Percentiles rank a stretch among this genome's conserved stretches.
phyloP scores from a whole-genome alignment of 2,113 vertebrate genomes.

The Anoura caudifer region DNA sequence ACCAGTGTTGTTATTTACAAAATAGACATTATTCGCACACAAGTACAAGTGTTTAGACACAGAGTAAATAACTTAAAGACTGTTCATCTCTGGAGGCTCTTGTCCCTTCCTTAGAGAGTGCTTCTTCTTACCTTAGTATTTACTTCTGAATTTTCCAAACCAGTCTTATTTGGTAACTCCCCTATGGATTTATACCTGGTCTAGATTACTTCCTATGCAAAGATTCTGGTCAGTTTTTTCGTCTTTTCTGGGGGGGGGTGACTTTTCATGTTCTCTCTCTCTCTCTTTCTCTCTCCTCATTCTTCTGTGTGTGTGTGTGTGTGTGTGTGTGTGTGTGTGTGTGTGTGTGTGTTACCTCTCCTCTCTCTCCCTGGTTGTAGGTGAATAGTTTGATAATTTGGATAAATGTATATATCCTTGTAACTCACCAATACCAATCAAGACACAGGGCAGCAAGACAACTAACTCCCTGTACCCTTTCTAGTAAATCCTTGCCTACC shows the following conservation, averaged over 20 bases:
- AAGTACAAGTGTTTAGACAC: neutral
- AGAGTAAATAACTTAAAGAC: neutral
- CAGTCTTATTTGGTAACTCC: neutral
- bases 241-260: neutral
- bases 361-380: neutral
- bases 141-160: neutral
- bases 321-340: no score
- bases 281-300: neutral
- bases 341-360: neutral
- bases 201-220: neutral
- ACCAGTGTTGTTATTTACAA: neutral
- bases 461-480: neutral
- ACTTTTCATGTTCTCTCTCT: neutral
- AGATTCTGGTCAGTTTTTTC: neutral
- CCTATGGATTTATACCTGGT: neutral
- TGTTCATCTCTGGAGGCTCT: neutral
- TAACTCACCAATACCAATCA: neutral
- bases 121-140: neutral
- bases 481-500: neutral
- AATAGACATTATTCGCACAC: neutral
- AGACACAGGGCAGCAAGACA: neutral
- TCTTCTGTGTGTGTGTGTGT: no score
- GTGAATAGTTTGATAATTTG: neutral
- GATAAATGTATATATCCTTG: neutral
- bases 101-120: neutral